phyloP scores from a whole-genome alignment of 2,797 vertebrate species.

The Myotis findleyi region DNA sequence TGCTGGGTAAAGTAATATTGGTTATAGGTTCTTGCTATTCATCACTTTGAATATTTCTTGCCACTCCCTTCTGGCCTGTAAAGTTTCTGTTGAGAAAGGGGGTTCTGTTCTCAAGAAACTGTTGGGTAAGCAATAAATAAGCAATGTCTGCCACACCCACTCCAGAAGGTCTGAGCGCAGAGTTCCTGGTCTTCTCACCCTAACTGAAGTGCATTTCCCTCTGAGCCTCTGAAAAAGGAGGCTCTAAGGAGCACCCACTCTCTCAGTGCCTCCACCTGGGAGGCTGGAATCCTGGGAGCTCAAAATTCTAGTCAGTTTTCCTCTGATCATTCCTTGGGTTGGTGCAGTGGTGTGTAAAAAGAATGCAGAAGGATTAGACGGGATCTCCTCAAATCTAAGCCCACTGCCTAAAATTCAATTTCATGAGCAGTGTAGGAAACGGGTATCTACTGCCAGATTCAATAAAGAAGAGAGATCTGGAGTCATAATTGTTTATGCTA shows the following conservation, averaged over 20 bases:
- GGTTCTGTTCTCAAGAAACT: background rate
- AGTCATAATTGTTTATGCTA: background rate
- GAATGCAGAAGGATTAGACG: background rate
- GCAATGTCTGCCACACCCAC: background rate
- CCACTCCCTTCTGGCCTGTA: too few relatives aligned
- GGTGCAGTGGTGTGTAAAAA: background rate
- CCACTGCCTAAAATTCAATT: constrained; percentile 37
- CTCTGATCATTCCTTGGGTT: background rate
- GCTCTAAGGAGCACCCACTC: background rate
- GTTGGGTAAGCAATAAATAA: background rate
- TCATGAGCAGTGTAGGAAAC: background rate
- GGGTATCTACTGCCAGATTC: background rate
- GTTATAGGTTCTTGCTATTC: too few relatives aligned
- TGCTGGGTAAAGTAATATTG: too few relatives aligned
- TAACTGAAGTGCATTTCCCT: background rate
- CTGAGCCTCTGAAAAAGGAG: background rate
- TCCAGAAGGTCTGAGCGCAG: background rate
- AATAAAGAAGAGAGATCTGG: background rate
- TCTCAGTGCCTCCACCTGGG: background rate
- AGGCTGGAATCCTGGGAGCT: background rate
- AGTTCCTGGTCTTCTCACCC: background rate
- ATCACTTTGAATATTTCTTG: too few relatives aligned
- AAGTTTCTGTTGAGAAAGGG: too few relatives aligned
- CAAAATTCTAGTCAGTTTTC: background rate
- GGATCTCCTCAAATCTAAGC: constrained; percentile 41